Evolutionary conservation across 2,113 vertebrate species (phyloP).

Genomic region (Delphinus delphis): DNA sequence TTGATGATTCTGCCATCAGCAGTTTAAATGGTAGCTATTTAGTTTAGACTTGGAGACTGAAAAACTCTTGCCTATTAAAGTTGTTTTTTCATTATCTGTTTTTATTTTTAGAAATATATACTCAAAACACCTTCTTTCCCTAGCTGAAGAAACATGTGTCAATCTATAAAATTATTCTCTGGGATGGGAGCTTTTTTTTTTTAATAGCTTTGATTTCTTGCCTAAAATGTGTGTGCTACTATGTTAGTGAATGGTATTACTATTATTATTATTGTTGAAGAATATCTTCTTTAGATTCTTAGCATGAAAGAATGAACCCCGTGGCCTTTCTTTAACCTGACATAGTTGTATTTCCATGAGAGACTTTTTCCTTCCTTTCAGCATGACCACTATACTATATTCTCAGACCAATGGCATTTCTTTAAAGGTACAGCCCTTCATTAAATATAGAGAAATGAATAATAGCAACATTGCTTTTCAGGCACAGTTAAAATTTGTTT

Average conservation of each 20-base stretch:
- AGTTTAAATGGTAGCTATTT: slow-evolving; percentile 30
- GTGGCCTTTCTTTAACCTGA: neutral
- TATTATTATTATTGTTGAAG: neutral
- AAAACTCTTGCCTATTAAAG: neutral
- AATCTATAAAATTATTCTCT: neutral
- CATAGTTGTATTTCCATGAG: neutral
- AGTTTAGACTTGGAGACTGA: slow-evolving; percentile 20
- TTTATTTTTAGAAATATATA: slow-evolving; percentile 14
- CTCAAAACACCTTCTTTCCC: neutral
- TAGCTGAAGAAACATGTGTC: neutral
- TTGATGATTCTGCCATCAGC: slow-evolving; percentile 49
- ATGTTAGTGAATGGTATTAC: neutral
- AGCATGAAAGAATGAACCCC: neutral
- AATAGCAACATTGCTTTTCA: neutral
- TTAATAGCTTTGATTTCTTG: neutral
- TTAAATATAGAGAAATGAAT: neutral
- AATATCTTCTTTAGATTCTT: neutral
- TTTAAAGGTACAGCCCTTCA: neutral
- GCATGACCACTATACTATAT: neutral
- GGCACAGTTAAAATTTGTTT: neutral
- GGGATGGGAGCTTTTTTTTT: neutral
- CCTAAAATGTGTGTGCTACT: neutral
- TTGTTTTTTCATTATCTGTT: neutral
- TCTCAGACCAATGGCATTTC: neutral
- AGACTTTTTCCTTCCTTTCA: neutral